These are phyloP conservation scores for Anhinga rufa DNA, from an alignment of 2,113 vertebrate genomes.

Conservation along the genomic window DNA sequence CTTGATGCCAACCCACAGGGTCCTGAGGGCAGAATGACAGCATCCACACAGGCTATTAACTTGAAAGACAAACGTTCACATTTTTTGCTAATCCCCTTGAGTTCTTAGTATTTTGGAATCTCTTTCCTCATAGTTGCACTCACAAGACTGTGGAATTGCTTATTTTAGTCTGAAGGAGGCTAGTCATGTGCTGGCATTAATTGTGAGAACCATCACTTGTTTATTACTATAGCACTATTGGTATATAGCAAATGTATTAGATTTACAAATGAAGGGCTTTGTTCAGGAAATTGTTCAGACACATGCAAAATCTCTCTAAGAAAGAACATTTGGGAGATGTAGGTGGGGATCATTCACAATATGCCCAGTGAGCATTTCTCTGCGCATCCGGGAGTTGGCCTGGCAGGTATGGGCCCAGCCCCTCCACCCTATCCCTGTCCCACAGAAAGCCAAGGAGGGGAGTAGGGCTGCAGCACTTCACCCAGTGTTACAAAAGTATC, in stretches of 20 bases:
- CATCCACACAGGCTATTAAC: not conserved
- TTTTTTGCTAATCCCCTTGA: slow-evolving; percentile 30
- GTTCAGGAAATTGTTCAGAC: not conserved
- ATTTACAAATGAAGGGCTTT: not conserved
- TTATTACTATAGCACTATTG: not conserved
- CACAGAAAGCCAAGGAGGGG: not conserved
- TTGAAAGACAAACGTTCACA: not conserved
- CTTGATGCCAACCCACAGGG: slow-evolving; percentile 6
- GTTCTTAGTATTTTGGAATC: not conserved
- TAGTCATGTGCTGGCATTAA: not conserved
- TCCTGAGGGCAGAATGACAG: slow-evolving; percentile 25
- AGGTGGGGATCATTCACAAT: not conserved
- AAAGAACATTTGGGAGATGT: not conserved
- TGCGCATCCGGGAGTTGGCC: not conserved
- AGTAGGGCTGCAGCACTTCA: not conserved
- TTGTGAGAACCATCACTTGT: not conserved
- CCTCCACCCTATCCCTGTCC: not conserved
- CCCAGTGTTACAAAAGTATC: not conserved
- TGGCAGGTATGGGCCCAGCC: not conserved
- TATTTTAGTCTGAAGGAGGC: not conserved
- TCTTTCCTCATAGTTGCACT: not conserved
- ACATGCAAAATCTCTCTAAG: not conserved
- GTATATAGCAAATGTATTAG: not conserved
- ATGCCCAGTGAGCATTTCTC: not conserved
- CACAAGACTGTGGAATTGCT: not conserved